Conservation (phyloP, 2,888 invertebrate genomes). For the Augiades crinisus region DNA sequence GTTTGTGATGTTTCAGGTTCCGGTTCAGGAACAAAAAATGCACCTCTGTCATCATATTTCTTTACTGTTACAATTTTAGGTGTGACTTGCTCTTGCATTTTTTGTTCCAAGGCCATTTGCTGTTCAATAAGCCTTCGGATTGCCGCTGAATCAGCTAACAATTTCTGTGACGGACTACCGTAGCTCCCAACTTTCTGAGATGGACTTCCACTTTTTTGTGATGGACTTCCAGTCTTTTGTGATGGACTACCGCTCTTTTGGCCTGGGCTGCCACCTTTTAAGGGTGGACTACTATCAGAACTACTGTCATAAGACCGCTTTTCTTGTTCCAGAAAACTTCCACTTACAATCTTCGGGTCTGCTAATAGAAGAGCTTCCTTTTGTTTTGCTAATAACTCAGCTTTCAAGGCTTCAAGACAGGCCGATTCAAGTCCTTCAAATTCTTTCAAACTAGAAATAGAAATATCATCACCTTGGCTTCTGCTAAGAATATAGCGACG, state of each 20-base stretch:
- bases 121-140: constrained; percentile 75
- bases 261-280: constrained; percentile 65
- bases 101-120: constrained; percentile 71
- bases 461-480: constrained; percentile 92
- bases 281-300: constrained; percentile 82
- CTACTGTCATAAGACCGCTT: constrained; percentile 80
- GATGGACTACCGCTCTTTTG: constrained; percentile 58
- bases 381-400: constrained; percentile 91
- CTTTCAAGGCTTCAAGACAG: constrained; percentile 90
- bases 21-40: constrained; percentile 70
- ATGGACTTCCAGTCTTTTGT: constrained; percentile 70
- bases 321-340: constrained; percentile 74
- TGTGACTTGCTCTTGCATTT: constrained; percentile 55
- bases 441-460: constrained; percentile 93
- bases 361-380: constrained; percentile 89
- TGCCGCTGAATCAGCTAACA: constrained; percentile 70
- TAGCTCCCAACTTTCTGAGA: constrained; percentile 70
- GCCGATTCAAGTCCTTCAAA: constrained; percentile 96
- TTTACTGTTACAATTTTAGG: constrained; percentile 73
- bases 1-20: constrained; percentile 45
- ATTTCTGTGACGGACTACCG: constrained; percentile 70
- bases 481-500: constrained; percentile 85
- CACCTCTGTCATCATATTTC: constrained; percentile 72
- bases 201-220: constrained; percentile 74
- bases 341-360: constrained; percentile 76